Evolutionary conservation across 2,113 vertebrate species (phyloP), one percentile per base, ranked within the genome.

Genomic region (Sylvilagus bachmani): DNA sequence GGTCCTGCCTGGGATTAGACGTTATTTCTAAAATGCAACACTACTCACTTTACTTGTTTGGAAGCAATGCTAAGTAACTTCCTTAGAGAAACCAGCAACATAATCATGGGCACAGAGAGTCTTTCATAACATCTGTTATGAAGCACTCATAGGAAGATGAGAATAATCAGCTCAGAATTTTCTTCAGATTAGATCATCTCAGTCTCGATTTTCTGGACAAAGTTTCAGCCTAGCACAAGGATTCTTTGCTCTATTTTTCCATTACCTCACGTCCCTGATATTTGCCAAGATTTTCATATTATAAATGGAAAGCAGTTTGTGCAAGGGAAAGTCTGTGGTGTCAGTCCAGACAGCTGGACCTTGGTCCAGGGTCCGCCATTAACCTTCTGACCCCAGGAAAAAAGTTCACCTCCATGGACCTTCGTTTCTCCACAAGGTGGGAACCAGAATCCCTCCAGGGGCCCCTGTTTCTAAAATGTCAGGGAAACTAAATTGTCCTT

Each of bases 131-230:
- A 92, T 95, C 74, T 95, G 88, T 86, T 89, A 82, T 71, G 6
- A 92, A 77, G 27, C 36, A 82, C 22, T 38, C 38, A 24, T 5
- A 64, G 36, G 25, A 95, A 67, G 55, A 58, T 58, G 55, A 58
- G 55, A 70, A 77, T 69, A 91, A 85, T 70, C 95, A 84, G 62
- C 38, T 90, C 12, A 33, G 16, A 75, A 69, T 88, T 90, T 67
- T 94, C 81, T 92, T 90, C 53, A 79, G 49, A 87, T 55, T 86
- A 95, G 69, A 92, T 93, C 58, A 80, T 91, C 82, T 49, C 88
- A 89, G 67, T 88, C 66, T 70, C 49, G 79, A 66, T 81, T 74
- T 80, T 89, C 86, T 89, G 61, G 86, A 14, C 29, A 92, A 51
- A 22, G 66, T 9, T 86, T 66, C 61, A 88, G 85, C 36, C 38